Percentiles rank a stretch among this genome's conserved stretches.
Conservation (phyloP, 2,113 vertebrate species). For the Microtus richardsoni region DNA sequence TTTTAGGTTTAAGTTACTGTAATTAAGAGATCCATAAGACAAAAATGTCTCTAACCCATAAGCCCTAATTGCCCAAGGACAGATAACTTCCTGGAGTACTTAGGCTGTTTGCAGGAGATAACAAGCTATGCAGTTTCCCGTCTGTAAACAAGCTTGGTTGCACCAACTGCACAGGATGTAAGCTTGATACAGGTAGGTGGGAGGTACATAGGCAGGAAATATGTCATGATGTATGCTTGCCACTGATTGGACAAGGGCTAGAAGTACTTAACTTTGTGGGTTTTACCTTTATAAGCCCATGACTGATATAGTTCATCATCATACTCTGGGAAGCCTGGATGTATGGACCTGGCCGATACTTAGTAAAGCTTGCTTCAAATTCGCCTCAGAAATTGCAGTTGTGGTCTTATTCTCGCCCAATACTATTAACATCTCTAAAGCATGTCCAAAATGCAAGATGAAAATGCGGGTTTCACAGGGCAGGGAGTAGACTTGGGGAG, state of each 20-base stretch:
- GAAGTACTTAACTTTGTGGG: neutral
- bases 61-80: too few species aligned
- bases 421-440: neutral
- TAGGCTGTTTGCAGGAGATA: too few species aligned
- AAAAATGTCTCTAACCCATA: too few species aligned
- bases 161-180: neutral
- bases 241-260: neutral
- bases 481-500: neutral
- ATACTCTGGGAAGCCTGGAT: neutral
- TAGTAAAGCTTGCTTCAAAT: neutral
- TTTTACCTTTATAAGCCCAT: neutral
- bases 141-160: neutral
- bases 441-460: neutral
- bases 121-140: too few species aligned
- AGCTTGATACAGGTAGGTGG: neutral
- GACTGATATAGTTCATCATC: neutral
- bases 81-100: too few species aligned
- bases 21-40: too few species aligned
- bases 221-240: neutral
- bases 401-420: neutral
- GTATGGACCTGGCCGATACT: too few species aligned
- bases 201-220: neutral
- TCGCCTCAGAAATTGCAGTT: neutral
- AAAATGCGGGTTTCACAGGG: neutral
- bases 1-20: neutral